Base-by-base conservation (phyloP, 2,888 invertebrate species). In the Stegana nigrithorax region DNA sequence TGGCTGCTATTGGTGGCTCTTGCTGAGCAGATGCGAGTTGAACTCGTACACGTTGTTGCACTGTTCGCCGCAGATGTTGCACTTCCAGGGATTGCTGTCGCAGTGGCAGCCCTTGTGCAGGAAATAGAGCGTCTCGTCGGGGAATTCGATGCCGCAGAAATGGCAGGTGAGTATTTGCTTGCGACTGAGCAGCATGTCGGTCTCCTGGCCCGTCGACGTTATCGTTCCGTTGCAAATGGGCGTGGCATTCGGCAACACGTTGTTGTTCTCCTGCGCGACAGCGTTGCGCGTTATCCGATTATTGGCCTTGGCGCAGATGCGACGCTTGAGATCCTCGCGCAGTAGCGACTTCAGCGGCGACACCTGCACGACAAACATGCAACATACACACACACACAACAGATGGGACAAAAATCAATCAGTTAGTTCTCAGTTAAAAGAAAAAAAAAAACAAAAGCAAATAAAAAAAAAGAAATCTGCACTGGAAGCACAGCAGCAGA, bases 91-190 rank as follows among this genome's bases (percentile, higher is more conserved):
- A 87, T 97, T 97, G 72, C 95, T 93, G 83, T 96, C 96, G 74
- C 97, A 97, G 87, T 98, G 98, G 85, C 98, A 95, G 72, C 97
- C 97, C 88, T 97, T 97, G 88, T 98, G 98, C 70, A 98, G 89
- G 87, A 97, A 96, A 87, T 97, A 97, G 62, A 98, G 89, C 0
- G 97, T 98, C 82, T 95, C 94, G 87, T 98, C 97, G 36, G 96
- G 95, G 87, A 97, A 98, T 53, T 93, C 91, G 80, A 98, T 96
- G 75, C 95, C 93, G 87, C 98, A 98, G 86, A 94, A 95, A 23
- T 92, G 89, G 86, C 97, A 97, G 77, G 94, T 92, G 57, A 94
- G 88, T 67, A 89, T 87, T 73, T 85, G 87, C 66, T 83, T 87
- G 29, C 84, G 83, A 67, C 78, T 85, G 27, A 82, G 69, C 23